phyloP scores from a whole-genome alignment of 2,113 vertebrate species.

The Dendrocopos noguchii region DNA sequence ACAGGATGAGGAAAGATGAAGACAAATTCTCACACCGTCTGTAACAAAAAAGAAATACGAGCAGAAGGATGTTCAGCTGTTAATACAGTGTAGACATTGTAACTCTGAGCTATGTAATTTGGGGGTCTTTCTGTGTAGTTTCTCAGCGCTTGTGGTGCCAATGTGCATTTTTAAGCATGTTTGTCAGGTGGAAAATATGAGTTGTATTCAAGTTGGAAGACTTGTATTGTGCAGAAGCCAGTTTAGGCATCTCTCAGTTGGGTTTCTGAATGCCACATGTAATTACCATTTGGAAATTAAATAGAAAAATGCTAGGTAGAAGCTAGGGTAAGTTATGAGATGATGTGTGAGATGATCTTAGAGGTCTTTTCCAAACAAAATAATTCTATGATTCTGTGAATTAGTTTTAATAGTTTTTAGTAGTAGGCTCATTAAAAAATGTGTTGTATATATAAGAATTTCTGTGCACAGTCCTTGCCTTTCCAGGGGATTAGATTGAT shows the following conservation, averaged over 20 bases:
- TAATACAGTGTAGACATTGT: fast-evolving
- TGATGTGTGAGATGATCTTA: not conserved
- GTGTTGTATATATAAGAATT: not conserved
- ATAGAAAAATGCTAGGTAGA: not conserved
- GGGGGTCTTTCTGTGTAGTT: not conserved
- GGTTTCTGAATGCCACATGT: not conserved
- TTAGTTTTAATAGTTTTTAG: not conserved
- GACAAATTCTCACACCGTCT: fast-evolving
- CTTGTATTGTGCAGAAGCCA: not conserved
- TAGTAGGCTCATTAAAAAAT: not conserved
- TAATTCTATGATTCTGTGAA: not conserved
- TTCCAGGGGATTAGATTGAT: not conserved
- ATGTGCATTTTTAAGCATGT: not conserved
- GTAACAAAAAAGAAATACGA: not conserved
- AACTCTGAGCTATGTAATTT: no score
- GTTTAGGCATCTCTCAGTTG: not conserved
- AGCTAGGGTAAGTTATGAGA: not conserved
- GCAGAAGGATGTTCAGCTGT: not conserved
- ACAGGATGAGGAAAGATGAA: not conserved
- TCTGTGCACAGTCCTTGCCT: not conserved
- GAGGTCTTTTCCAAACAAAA: no score
- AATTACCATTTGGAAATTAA: not conserved
- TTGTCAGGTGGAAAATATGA: not conserved
- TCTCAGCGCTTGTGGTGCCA: not conserved
- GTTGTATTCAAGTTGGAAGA: not conserved